A percentile compares a stretch with the other conserved stretches of the same genome.
These are phyloP conservation scores for Verasper variegatus DNA, from an alignment of 2,113 vertebrate genomes.

Conservation along the genomic window DNA sequence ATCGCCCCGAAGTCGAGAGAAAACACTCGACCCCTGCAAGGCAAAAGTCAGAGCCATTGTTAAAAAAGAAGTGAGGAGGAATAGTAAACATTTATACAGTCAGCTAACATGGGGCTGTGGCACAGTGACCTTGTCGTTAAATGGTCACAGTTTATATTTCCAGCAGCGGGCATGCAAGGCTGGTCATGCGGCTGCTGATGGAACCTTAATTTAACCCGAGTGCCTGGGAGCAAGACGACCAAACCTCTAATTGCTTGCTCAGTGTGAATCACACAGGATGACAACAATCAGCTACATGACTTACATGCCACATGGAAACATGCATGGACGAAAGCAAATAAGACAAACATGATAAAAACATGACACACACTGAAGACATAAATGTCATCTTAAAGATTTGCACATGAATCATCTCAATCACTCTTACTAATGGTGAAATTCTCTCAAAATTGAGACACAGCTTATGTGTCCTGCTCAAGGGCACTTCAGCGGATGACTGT, in stretches of 20 bases:
- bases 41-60: conserved; percentile 6
- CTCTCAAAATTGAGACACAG: neutral
- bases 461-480: neutral
- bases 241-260: conserved; percentile 39
- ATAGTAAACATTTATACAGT: neutral
- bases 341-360: neutral
- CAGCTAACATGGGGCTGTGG: conserved; percentile 8
- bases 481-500: no score
- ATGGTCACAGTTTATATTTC: conserved; percentile 51
- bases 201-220: conserved; percentile 46
- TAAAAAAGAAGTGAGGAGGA: neutral
- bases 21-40: conserved; percentile 90
- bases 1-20: conserved; percentile 91
- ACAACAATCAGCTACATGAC: conserved; percentile 18
- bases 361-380: neutral
- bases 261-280: conserved; percentile 45
- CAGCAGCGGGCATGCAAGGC: conserved; percentile 25
- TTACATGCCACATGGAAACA: neutral
- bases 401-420: neutral
- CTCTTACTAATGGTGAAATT: neutral
- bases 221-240: conserved; percentile 47
- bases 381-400: neutral
- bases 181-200: conserved; percentile 34
- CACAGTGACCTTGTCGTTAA: conserved; percentile 51
- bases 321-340: neutral